These are phyloP conservation scores for Gobius niger DNA, from an alignment of 2,113 vertebrate species.

Conservation along the genomic window DNA sequence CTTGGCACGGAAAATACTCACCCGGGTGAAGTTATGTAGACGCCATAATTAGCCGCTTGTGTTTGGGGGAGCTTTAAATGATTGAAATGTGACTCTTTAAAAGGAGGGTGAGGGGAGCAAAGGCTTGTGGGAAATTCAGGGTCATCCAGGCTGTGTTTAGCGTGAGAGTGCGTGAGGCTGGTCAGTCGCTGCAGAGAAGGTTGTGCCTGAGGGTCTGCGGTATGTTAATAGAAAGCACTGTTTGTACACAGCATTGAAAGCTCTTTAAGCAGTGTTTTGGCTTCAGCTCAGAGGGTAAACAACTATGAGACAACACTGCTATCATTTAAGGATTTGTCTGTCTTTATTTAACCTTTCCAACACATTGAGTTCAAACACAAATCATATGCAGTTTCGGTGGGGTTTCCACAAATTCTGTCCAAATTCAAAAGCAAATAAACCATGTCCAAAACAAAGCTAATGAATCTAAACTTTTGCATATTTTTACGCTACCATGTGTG, in stretches of 20 bases:
- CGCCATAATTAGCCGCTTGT: conserved; percentile 62
- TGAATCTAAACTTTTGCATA: too few relatives aligned
- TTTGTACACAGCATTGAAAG: conserved; percentile 11
- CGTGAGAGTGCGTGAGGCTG: conserved; percentile 2
- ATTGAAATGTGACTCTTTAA: conserved; percentile 58
- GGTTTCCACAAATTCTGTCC: too few relatives aligned
- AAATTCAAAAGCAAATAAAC: too few relatives aligned
- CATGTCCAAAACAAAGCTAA: too few relatives aligned
- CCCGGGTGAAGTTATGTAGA: conserved; percentile 52
- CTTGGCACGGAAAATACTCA: conserved; percentile 61
- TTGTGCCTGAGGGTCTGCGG: conserved; percentile 12
- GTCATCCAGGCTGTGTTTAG: conserved; percentile 7
- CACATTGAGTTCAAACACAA: too few relatives aligned
- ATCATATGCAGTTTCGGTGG: too few relatives aligned
- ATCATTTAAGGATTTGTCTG: too few relatives aligned
- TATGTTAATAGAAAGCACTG: conserved; percentile 13
- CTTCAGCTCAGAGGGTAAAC: not conserved
- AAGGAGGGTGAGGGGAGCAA: conserved; percentile 3
- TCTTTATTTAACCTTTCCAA: too few relatives aligned
- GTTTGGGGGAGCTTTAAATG: conserved; percentile 55
- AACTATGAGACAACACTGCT: not conserved
- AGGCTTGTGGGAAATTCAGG: conserved; percentile 48
- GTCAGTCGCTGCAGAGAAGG: conserved; percentile 42
- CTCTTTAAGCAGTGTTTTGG: not conserved
- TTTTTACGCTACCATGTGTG: too few relatives aligned